Conservation (phyloP, 2,888 invertebrate species). For the Aphidius colemani region DNA sequence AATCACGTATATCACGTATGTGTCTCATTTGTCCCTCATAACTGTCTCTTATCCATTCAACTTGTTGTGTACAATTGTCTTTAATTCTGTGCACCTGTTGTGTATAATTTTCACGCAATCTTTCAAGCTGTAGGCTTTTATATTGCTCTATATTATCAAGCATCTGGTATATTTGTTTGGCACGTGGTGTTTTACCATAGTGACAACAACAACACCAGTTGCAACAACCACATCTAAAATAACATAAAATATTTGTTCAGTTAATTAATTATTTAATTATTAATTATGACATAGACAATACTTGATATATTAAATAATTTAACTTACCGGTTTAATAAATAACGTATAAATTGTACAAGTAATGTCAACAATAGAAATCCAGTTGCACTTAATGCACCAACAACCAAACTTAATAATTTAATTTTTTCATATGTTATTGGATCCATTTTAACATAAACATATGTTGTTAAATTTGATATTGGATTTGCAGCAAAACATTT, state of each 20-base stretch:
- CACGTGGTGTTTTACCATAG: conserved; percentile 74
- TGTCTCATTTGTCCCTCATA: conserved; percentile 88
- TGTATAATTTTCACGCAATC: conserved; percentile 88
- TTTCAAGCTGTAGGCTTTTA: conserved; percentile 86
- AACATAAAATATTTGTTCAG: conserved; percentile 21
- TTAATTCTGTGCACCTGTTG: conserved; percentile 89
- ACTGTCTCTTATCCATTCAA: conserved; percentile 91
- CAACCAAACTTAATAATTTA: conserved; percentile 80
- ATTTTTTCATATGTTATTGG: conserved; percentile 83
- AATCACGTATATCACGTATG: conserved; percentile 86
- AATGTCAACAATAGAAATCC: conserved; percentile 81
- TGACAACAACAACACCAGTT: conserved; percentile 78
- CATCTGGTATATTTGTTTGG: conserved; percentile 84
- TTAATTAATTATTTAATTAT: too few species aligned
- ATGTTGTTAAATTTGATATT: conserved; percentile 76
- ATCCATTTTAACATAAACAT: conserved; percentile 80
- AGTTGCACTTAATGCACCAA: conserved; percentile 80
- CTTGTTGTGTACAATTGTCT: conserved; percentile 91
- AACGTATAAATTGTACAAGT: conserved; percentile 75
- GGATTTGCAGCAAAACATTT: conserved; percentile 86
- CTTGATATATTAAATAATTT: background rate
- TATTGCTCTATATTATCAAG: conserved; percentile 89
- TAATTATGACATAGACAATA: background rate
- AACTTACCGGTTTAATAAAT: conserved; percentile 72
- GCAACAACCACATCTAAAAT: conserved; percentile 72